These are phyloP conservation scores for Etheostoma perlongum DNA, from an alignment of 2,797 vertebrate genomes.

Conservation along the genomic window DNA sequence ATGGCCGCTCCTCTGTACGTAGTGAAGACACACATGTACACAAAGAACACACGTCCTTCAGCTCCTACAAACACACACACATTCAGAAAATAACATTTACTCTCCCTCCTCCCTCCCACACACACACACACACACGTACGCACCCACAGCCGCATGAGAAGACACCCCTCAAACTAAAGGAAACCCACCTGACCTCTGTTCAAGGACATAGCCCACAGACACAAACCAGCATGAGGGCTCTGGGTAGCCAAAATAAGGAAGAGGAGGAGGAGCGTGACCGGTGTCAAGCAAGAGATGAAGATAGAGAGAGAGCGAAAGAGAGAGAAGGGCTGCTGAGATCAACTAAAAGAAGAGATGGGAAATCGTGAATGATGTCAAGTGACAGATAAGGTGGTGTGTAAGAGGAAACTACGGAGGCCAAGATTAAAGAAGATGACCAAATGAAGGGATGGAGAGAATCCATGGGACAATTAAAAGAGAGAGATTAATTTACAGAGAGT, in stretches of 20 bases:
- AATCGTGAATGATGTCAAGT: conserved; percentile 66
- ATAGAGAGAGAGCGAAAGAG: conserved; percentile 29
- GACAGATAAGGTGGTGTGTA: conserved; percentile 50
- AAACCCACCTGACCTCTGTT: conserved; percentile 73
- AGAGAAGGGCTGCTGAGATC: conserved; percentile 50
- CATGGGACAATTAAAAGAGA: conserved; percentile 41
- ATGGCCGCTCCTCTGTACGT: conserved; percentile 40
- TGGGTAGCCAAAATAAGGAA: conserved; percentile 54
- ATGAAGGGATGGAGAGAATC: conserved; percentile 36
- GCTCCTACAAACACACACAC: conserved; percentile 35
- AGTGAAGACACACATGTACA: conserved; percentile 28
- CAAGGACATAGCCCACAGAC: conserved; percentile 72
- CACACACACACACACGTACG: not conserved
- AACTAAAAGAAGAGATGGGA: conserved; percentile 60
- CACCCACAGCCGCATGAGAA: conserved; percentile 44
- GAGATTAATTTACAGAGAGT: conserved; percentile 13
- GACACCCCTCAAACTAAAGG: conserved; percentile 55
- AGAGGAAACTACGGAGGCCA: conserved; percentile 47
- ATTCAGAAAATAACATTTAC: conserved; percentile 52
- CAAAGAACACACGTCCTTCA: conserved; percentile 62
- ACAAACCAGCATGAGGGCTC: conserved; percentile 57
- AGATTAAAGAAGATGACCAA: conserved; percentile 38
- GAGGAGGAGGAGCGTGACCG: conserved; percentile 43
- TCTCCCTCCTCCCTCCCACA: conserved; percentile 8
- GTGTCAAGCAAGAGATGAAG: conserved; percentile 49